These are phyloP conservation scores for Idaea biselata DNA, from an alignment of 2,888 invertebrate species.

Conservation along the genomic window DNA sequence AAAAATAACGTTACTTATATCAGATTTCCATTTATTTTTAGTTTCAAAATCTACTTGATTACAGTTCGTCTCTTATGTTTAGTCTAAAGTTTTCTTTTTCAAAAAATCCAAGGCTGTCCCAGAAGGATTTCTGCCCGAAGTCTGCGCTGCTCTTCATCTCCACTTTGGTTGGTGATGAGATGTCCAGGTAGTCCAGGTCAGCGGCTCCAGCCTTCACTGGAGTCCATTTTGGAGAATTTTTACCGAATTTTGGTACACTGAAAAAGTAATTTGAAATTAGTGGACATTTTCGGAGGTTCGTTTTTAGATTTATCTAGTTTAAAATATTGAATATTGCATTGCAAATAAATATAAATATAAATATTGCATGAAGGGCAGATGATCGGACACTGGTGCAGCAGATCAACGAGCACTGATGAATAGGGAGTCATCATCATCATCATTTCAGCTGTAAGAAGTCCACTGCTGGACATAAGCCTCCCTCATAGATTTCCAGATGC, in stretches of 20 bases:
- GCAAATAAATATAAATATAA: no score
- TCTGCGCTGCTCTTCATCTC: slow-evolving; percentile 67
- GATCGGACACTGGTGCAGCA: no score
- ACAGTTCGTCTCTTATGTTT: slow-evolving; percentile 64
- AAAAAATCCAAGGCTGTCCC: slow-evolving; percentile 80
- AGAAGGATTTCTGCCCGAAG: slow-evolving; percentile 81
- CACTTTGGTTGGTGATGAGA: slow-evolving; percentile 65
- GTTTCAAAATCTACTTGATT: no score
- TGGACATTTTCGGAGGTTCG: no score
- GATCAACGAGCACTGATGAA: no score
- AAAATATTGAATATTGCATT: no score
- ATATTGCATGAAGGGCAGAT: no score
- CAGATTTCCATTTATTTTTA: neutral
- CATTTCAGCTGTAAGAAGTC: no score
- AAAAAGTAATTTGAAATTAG: slow-evolving; percentile 14
- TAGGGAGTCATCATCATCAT: no score
- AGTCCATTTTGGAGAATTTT: slow-evolving; percentile 59
- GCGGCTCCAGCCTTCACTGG: slow-evolving; percentile 65
- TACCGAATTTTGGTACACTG: slow-evolving; percentile 62
- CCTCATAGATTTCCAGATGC: no score
- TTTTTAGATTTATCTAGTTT: no score
- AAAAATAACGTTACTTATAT: neutral
- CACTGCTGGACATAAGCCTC: no score
- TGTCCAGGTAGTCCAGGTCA: slow-evolving; percentile 75
- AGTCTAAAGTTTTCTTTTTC: slow-evolving; percentile 77